A percentile compares a stretch with the other conserved stretches of the same genome.
Conservation (phyloP, 1,140 invertebrate genomes). For the Phocides pigmalion region DNA sequence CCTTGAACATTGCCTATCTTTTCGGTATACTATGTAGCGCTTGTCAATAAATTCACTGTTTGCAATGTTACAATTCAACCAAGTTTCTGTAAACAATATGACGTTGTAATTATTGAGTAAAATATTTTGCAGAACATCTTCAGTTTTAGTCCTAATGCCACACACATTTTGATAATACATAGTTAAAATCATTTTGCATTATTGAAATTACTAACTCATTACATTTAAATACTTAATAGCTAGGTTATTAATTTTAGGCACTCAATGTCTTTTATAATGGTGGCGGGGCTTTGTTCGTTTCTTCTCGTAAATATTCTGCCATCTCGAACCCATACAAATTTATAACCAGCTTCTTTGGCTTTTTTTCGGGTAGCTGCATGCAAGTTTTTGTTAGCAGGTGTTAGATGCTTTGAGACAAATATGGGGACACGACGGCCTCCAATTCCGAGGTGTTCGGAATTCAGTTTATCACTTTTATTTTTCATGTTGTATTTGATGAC, state of each 20-base stretch:
- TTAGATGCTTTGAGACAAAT: constrained; percentile 37
- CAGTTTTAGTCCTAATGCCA: constrained; percentile 37
- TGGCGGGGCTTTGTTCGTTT: constrained; percentile 18
- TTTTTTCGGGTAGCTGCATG: constrained; percentile 31
- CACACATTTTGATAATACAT: constrained; percentile 37
- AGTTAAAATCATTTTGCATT: background rate
- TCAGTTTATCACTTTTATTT: background rate
- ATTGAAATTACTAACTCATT: background rate
- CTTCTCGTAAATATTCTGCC: constrained; percentile 38
- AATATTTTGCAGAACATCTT: constrained; percentile 25
- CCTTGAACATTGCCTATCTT: constrained; percentile 13
- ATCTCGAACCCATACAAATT: constrained; percentile 41
- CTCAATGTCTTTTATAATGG: constrained; percentile 15
- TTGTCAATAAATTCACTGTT: constrained; percentile 30
- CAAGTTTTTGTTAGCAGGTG: constrained; percentile 28
- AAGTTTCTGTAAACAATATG: constrained; percentile 37
- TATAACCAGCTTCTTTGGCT: constrained; percentile 32
- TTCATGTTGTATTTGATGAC: constrained; percentile 34
- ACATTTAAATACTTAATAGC: background rate
- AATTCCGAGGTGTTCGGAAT: constrained; percentile 20
- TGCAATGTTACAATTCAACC: constrained; percentile 22
- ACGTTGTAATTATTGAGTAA: constrained; percentile 29
- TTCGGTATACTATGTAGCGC: constrained; percentile 21
- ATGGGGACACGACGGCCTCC: constrained; percentile 8
- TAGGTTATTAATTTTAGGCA: too few relatives aligned